These are phyloP conservation scores for Micrasema minimum DNA, from an alignment of 1,140 invertebrate genomes.

Conservation along the genomic window DNA sequence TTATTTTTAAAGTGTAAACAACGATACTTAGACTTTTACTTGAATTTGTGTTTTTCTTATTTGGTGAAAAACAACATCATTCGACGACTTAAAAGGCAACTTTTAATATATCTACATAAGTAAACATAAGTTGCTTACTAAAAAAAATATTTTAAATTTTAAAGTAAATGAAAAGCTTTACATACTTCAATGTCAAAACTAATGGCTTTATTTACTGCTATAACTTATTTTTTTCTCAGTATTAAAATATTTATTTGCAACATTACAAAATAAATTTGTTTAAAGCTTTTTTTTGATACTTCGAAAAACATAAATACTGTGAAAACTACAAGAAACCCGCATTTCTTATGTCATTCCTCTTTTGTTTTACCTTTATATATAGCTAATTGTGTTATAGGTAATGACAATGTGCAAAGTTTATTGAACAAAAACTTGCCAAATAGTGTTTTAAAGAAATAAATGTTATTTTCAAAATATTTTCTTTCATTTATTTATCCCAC, in stretches of 20 bases:
- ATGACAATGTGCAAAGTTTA: constrained; percentile 44
- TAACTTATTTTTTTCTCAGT: constrained; percentile 44
- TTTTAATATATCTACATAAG: constrained; percentile 28
- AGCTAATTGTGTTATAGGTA: constrained; percentile 28
- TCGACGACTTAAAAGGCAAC: constrained; percentile 28
- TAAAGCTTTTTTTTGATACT: background rate
- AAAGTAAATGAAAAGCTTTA: constrained; percentile 40
- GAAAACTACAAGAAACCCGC: constrained; percentile 14
- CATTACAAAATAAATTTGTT: background rate
- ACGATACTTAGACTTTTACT: constrained; percentile 21
- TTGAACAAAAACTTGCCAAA: constrained; percentile 41
- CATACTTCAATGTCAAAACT: constrained; percentile 24
- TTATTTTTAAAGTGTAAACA: constrained; percentile 24
- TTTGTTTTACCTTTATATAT: constrained; percentile 30
- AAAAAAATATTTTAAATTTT: constrained; percentile 33
- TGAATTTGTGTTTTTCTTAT: constrained; percentile 25
- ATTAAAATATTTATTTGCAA: constrained; percentile 31
- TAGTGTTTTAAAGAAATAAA: constrained; percentile 43
- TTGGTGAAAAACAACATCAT: constrained; percentile 10
- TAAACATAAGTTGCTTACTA: constrained; percentile 16
- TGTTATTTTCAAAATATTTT: constrained; percentile 23
- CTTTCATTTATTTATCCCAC: background rate
- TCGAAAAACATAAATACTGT: background rate
- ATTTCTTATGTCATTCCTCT: constrained; percentile 44
- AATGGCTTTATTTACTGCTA: constrained; percentile 37